Base-by-base conservation (phyloP, 2,797 vertebrate species). In the Aplochiton taeniatus region DNA sequence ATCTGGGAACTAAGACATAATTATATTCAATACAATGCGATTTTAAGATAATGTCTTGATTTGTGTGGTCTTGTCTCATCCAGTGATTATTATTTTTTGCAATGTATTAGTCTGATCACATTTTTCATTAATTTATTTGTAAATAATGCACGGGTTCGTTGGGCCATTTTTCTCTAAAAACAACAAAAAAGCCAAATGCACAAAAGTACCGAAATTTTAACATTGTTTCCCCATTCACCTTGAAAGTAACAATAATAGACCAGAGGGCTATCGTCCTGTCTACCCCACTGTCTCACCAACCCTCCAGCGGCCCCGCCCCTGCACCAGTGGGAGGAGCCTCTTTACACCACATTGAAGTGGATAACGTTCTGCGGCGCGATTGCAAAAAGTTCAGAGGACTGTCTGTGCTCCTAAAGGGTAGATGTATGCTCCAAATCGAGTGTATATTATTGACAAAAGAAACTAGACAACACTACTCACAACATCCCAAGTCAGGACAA, bases 381-480 rank as follows among this genome's bases (percentile, higher is more conserved):
- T 93, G 90, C 84, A 89, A 86, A 91, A 87, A 88, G 93, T 93
- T 93, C 94, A 95, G 93, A 94, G 89, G 91, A 92, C 94, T 93
- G 94, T 93, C 88, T 91, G 92, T 89, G 87, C 89, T 90, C 88
- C 85, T 87, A 73, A 84, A 83, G 75, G 91, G 88, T 92, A 76
- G 85, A 90, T 90, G 90, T 83, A 80, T 78, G 84, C 81, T 82
- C 67, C 76, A 73, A 78, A 76, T 72, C 78, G 80, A 78, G 69
- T 79, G 83, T 89, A 82, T 88, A 68, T 77, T 79, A 65, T 74
- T 85, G 85, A 90, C 50, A 68, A 72, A 72, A 85, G 77, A 87
- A 59, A 83, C 61, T 69, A 87, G 69, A 77, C 69, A 45, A 77
- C 75, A 64, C 51, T 61, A 75, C 77, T 75, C 82, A 70, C 65